Base-by-base conservation (phyloP, 1,140 invertebrate genomes). In the Zaprionus vittiger region DNA sequence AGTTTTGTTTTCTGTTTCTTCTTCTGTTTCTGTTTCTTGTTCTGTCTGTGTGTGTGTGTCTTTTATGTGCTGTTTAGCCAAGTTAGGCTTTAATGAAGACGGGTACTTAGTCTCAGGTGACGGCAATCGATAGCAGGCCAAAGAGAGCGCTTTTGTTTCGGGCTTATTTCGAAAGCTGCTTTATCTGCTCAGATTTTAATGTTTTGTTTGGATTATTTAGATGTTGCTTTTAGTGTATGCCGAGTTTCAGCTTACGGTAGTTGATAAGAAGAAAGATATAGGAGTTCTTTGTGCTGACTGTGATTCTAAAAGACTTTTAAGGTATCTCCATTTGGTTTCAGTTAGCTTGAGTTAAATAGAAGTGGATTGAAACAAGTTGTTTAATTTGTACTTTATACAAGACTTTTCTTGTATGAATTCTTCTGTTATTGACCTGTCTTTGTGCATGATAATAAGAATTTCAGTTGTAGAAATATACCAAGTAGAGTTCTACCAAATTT, bases 1-100 rank as follows among this genome's bases (percentile, higher is more conserved):
- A 57, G 64, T 38, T 38, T 65, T 66, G 47, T 55, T 61, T 73
- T 67, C 60, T 44, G 11, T 12, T 61, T 47, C 4, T 5, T 57
- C 11, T 28, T 49, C 26, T 57, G 9, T 56, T 55, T 20, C 15
- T 57, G 9, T 56, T 55, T 20, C 15, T 57, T 37, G 14, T 57
- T 57, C 11, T 20, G 14, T 37, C n/a, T 28, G 37, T 57, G 0
- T 31, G 7, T n/a, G 22, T 31, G 5, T 52, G 47, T 5, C 5
- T 52, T 52, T 22, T 5, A 52, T 52, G 47, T 52, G 47, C 20
- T 52, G 47, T 52, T 52, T 52, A 22, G 20, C 47, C 20, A 34
- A 60, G 57, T 61, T 26, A 15, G 44, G 22, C 28, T 41, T 60
- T 67, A 31, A 59, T 64, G 49, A 64, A 31, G 11, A 14, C 14